A percentile compares a stretch with the other conserved stretches of the same genome.
phyloP scores from a whole-genome alignment of 2,888 invertebrate genomes.

The Leucozona laternaria region DNA sequence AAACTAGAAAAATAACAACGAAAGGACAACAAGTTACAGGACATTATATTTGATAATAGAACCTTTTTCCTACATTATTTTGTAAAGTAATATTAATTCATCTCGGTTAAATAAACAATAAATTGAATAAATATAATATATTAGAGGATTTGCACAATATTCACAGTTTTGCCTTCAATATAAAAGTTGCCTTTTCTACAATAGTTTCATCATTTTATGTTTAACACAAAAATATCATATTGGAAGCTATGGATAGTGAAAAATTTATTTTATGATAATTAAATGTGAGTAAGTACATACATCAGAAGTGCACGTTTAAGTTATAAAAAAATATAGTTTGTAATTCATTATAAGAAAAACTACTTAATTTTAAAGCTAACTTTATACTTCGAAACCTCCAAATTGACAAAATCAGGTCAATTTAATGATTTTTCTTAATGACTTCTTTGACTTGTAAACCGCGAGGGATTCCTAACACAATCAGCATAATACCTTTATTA shows the following conservation, averaged over 20 bases:
- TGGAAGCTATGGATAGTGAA: conserved; percentile 39
- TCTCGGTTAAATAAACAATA: not conserved
- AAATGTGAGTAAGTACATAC: not conserved
- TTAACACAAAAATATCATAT: conserved; percentile 24
- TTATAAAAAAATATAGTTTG: not conserved
- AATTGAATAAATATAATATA: not conserved
- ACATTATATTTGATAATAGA: conserved; percentile 59
- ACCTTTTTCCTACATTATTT: conserved; percentile 33
- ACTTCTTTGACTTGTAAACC: not conserved
- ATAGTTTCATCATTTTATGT: conserved; percentile 48
- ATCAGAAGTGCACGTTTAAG: too few species aligned
- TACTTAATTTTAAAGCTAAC: not conserved
- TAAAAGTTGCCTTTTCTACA: conserved; percentile 61
- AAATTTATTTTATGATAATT: conserved; percentile 46
- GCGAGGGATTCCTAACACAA: not conserved
- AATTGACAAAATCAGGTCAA: not conserved
- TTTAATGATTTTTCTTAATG: conserved; percentile 11
- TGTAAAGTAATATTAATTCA: conserved; percentile 38
- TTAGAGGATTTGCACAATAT: conserved; percentile 51
- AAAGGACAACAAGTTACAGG: conserved; percentile 75
- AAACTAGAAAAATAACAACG: conserved; percentile 74
- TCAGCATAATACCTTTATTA: not conserved
- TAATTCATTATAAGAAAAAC: not conserved
- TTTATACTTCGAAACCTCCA: not conserved
- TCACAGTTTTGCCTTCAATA: conserved; percentile 59